Evolutionary conservation across 2,888 invertebrate species (phyloP), one percentile per base, ranked within the genome.

Genomic region (Scaptomyza tumidula): DNA sequence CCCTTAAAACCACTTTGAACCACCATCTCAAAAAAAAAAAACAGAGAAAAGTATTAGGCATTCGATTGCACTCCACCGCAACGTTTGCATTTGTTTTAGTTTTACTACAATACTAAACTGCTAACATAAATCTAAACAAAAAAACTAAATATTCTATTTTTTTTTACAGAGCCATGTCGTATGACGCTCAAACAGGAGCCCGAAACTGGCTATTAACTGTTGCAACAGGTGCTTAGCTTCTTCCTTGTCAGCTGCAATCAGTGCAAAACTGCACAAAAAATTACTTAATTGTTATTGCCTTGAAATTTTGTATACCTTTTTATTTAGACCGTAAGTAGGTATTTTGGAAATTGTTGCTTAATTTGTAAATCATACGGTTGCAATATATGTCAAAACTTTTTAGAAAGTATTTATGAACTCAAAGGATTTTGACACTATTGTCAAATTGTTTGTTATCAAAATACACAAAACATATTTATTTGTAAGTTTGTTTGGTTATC

Each of bases 161-260:
- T 31, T 24, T 49, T 68, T 63, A 9, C 57, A 86, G 92, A 92
- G 55, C 82, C 85, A 43, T 91, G 91, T 83, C 91, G 92, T 53
- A 88, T 92, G 88, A 89, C 91, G 53, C 75, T 92, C 39, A 92
- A 92, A 81, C 92, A 92, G 78, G 92, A 92, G 78, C 92, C 92
- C 39, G 92, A 92, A 85, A 90, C 90, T 65, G 92, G 92, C 60
- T 92, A 92, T 81, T 92, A 74, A 67, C 48, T 58, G 75, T 77
- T 84, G 79, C 84, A 81, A 81, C 74, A 69, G 56, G 43, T 16
- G 16, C 59, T 60, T 63, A 55, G 60, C 60, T 63, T 7, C 7
- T 7, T 27, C 37, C 55, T 63, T 59, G 63, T 73, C 78, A 69
- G 55, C 64, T 69, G 55, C 65, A 72, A 82, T 14, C 16, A 82